A percentile compares a stretch with the other conserved stretches of the same genome.
phyloP scores from a whole-genome alignment of 2,888 invertebrate species.

The Mythimna albipuncta region DNA sequence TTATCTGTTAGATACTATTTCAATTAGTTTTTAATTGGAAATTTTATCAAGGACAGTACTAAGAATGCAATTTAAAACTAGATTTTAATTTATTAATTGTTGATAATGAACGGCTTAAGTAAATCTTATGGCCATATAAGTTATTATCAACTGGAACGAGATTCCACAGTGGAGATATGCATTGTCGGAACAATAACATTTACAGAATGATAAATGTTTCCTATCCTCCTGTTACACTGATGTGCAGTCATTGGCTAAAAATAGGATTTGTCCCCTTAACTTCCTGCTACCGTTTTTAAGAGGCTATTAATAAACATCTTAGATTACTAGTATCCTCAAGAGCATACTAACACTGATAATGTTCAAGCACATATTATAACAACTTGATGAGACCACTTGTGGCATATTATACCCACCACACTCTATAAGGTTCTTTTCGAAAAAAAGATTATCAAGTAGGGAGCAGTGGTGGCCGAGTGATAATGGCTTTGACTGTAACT shows the following conservation, averaged over 20 bases:
- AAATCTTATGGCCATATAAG: not conserved
- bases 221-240: not conserved
- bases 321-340: constrained; percentile 25
- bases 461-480: too few species aligned
- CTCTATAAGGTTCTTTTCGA: too few species aligned
- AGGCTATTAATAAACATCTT: constrained; percentile 18
- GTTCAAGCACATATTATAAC: not conserved
- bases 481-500: too few species aligned
- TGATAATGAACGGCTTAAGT: not conserved
- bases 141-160: constrained; percentile 1
- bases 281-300: constrained; percentile 20
- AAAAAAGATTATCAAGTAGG: too few species aligned
- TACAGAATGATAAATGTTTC: constrained; percentile 16
- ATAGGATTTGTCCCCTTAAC: constrained; percentile 38
- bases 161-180: not conserved
- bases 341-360: constrained; percentile 4
- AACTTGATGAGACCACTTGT: not conserved
- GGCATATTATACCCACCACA: not conserved
- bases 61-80: not conserved
- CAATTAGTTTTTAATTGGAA: constrained; percentile 5
- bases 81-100: not conserved
- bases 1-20: constrained; percentile 5
- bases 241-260: constrained; percentile 18
- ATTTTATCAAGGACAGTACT: not conserved
- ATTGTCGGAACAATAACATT: constrained; percentile 16